Conservation (phyloP, 2,797 vertebrate species). For the Tachyglossus aculeatus region DNA sequence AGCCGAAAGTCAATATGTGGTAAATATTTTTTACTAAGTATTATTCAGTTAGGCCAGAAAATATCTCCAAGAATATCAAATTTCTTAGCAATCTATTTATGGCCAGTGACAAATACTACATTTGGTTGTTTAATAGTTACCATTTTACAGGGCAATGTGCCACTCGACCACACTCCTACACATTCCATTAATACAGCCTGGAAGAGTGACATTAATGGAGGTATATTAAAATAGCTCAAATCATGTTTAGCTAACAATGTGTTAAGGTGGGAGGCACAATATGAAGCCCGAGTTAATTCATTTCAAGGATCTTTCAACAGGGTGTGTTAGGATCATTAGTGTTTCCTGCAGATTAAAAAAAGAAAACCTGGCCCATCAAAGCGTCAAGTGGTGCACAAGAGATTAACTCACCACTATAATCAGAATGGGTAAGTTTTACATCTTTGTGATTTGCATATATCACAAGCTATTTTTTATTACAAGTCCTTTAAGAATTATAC, state of each 20-base stretch:
- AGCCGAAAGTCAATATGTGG: too few relatives aligned
- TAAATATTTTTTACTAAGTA: too few relatives aligned
- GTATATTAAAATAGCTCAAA: conserved; percentile 8
- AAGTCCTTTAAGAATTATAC: background rate
- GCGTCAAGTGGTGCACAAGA: accelerated
- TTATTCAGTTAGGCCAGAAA: too few relatives aligned
- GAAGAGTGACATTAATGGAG: conserved; percentile 2
- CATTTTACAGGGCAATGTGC: conserved; percentile 18
- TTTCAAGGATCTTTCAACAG: conserved; percentile 5
- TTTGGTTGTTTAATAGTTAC: conserved; percentile 22
- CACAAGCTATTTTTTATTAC: too few relatives aligned
- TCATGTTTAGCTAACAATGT: conserved; percentile 20
- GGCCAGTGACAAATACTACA: background rate
- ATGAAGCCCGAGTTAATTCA: conserved; percentile 26
- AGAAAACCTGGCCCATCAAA: background rate
- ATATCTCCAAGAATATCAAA: too few relatives aligned
- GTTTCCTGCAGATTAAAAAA: conserved; percentile 2
- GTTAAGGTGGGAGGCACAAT: conserved; percentile 42
- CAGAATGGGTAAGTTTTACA: background rate
- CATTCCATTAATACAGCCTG: conserved; percentile 7
- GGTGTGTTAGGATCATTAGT: background rate
- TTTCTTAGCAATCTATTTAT: conserved; percentile 41
- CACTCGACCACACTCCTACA: conserved; percentile 24
- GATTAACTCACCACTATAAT: background rate
- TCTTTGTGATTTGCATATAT: background rate